phyloP scores from a whole-genome alignment of 2,797 vertebrate species.

The Momotus momota region DNA sequence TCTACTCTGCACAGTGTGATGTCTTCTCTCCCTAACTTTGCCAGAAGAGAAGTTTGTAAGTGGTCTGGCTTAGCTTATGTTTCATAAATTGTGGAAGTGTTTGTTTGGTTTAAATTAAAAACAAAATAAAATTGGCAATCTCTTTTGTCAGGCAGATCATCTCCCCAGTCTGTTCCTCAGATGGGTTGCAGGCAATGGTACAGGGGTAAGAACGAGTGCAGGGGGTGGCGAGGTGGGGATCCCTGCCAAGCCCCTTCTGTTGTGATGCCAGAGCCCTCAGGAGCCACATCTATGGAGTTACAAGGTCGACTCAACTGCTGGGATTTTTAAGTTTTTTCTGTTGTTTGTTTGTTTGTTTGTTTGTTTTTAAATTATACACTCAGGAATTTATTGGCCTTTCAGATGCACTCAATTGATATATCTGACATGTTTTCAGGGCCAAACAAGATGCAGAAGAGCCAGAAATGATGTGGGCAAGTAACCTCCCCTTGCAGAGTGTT shows the following conservation, averaged over 20 bases:
- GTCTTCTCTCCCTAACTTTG: background rate
- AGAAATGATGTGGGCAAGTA: background rate
- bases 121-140: background rate
- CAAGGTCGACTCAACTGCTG: background rate
- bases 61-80: background rate
- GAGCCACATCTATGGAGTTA: background rate
- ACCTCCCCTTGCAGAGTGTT: background rate
- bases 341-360: no score
- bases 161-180: background rate
- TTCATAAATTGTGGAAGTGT: conserved; percentile 24
- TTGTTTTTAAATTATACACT: background rate
- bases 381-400: background rate
- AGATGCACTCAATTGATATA: background rate
- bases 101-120: conserved; percentile 51
- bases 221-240: background rate
- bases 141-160: background rate
- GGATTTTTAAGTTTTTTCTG: background rate
- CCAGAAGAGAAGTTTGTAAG: background rate
- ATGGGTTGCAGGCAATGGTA: background rate
- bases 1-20: background rate
- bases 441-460: background rate
- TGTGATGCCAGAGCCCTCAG: accelerated
- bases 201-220: background rate
- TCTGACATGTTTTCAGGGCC: background rate
- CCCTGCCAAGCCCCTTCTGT: background rate